Conservation (phyloP, 30 jellyfish, hydroid and myxozoan species). For the Phacellophora camtschatica region DNA sequence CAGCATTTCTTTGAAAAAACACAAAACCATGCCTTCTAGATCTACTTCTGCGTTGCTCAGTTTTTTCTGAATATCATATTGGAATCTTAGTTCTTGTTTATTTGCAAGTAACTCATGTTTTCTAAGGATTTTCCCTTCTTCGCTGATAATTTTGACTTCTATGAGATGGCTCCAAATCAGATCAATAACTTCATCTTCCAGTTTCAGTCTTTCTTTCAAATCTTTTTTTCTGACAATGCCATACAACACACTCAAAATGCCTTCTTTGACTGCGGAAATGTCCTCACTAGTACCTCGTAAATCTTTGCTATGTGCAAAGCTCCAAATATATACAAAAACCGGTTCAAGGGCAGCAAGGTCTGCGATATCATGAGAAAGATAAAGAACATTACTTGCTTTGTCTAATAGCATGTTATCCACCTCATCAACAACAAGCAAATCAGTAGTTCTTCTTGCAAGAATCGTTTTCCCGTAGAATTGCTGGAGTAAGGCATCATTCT, state of each 20-base stretch:
- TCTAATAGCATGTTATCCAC: constrained; percentile 36
- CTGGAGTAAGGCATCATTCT: background rate
- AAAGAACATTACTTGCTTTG: constrained; percentile 1
- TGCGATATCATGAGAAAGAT: constrained; percentile 14
- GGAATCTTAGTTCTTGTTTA: background rate
- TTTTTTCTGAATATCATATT: background rate
- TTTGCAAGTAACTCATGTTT: background rate
- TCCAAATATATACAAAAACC: constrained; percentile 8
- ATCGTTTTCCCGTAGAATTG: background rate
- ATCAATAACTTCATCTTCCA: background rate
- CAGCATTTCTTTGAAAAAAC: background rate
- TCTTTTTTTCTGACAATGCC: background rate
- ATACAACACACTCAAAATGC: background rate
- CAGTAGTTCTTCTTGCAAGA: background rate
- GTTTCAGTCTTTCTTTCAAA: background rate
- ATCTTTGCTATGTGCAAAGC: background rate
- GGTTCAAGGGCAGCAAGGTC: background rate
- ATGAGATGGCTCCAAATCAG: background rate
- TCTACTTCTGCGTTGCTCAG: background rate
- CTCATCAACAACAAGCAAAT: constrained; percentile 2
- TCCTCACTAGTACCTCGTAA: background rate
- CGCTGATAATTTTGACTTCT: background rate
- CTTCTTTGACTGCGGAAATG: background rate
- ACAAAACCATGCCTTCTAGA: background rate
- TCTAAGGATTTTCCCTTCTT: background rate